A percentile compares a stretch with the other conserved stretches of the same genome.
Evolutionary conservation across 1,140 invertebrate genomes (phyloP).

Genomic region (Saxidomus purpurata): DNA sequence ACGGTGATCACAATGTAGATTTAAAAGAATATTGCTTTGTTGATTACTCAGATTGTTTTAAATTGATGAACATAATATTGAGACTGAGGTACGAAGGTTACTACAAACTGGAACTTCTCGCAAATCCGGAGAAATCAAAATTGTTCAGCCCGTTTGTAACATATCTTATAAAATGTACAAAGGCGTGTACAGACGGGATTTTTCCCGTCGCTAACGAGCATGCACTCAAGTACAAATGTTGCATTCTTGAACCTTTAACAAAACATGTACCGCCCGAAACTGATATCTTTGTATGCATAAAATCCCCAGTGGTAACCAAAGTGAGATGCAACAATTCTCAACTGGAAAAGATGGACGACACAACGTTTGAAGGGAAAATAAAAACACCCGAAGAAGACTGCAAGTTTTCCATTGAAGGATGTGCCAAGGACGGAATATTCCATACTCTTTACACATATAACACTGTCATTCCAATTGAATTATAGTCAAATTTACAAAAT

Average conservation of each 20-base stretch:
- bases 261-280: constrained; percentile 10
- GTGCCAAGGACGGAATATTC: constrained; percentile 12
- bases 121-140: neutral
- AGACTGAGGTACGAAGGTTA: constrained; percentile 40
- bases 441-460: constrained; percentile 41
- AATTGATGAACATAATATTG: constrained; percentile 14
- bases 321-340: constrained; percentile 1
- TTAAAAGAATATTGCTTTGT: constrained; percentile 53
- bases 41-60: constrained; percentile 33
- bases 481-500: neutral
- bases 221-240: constrained; percentile 56
- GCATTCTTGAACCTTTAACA: constrained; percentile 48
- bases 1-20: constrained; percentile 18
- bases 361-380: constrained; percentile 35
- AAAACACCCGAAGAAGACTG: constrained; percentile 7
- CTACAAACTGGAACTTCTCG: constrained; percentile 42
- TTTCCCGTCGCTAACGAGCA: constrained; percentile 30
- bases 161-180: constrained; percentile 40
- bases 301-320: neutral
- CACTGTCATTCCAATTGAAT: neutral
- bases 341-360: constrained; percentile 4
- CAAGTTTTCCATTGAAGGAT: constrained; percentile 1
- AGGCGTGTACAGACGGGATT: constrained; percentile 26
- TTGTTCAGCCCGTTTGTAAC: constrained; percentile 27
- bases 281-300: constrained; percentile 47